phyloP scores from a whole-genome alignment of 2,113 vertebrate genomes.

The Phylloscopus trochilus region DNA sequence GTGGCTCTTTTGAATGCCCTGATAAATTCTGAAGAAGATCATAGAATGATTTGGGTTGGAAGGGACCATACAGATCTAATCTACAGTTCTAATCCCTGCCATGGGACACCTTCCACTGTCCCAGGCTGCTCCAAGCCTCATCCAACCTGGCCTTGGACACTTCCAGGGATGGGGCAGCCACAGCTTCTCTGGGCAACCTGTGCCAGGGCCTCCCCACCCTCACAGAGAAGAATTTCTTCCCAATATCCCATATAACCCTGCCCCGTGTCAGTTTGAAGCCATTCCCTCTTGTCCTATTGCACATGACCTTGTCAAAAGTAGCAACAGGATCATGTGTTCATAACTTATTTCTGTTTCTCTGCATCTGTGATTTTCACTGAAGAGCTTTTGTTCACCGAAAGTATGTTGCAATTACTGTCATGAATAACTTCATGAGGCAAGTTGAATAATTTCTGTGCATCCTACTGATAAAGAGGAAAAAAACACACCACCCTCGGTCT shows the following conservation, averaged over 20 bases:
- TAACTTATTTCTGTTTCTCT: not conserved
- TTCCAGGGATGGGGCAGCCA: not conserved
- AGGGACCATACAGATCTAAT: not conserved
- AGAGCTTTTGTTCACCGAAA: not conserved
- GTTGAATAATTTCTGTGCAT: not conserved
- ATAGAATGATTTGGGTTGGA: not conserved
- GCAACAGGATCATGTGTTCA: rapidly evolving
- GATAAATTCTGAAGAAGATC: not conserved
- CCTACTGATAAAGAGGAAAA: not conserved
- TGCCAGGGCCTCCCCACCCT: rapidly evolving
- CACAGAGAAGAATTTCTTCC: not conserved
- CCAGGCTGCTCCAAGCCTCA: not conserved
- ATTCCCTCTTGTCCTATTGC: not conserved
- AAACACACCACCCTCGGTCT: not conserved
- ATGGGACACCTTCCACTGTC: not conserved
- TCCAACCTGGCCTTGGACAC: not conserved
- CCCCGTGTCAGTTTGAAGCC: not conserved
- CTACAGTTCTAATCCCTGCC: not conserved
- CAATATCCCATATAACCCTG: not conserved
- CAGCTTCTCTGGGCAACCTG: not conserved
- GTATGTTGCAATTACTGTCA: not conserved
- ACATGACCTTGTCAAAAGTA: not conserved
- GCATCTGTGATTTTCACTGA: not conserved
- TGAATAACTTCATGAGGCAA: not conserved
- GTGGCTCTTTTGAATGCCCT: not conserved